These are phyloP conservation scores for Notodromas monacha DNA, from an alignment of 2,888 invertebrate species.

Conservation along the genomic window DNA sequence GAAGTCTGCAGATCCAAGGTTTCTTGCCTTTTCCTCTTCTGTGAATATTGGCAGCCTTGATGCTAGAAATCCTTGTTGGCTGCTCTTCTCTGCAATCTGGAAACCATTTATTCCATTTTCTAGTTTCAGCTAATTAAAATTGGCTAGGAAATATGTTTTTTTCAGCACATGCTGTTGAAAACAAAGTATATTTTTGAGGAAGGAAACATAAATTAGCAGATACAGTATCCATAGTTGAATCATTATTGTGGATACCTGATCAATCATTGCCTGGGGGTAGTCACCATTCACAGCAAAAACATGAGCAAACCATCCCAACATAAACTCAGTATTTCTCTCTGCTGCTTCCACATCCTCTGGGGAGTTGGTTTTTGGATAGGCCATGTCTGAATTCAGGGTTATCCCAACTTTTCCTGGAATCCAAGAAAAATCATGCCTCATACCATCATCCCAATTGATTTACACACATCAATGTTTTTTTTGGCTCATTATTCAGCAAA, in stretches of 20 bases:
- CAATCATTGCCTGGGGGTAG: background rate
- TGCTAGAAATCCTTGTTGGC: conserved; percentile 22
- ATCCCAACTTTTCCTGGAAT: too few relatives aligned
- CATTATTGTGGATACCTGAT: background rate
- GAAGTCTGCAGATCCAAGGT: conserved; percentile 29
- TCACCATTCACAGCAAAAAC: background rate
- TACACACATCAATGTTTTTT: too few relatives aligned
- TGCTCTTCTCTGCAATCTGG: conserved; percentile 22
- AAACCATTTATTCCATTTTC: too few relatives aligned
- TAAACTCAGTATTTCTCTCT: background rate
- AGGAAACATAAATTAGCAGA: background rate
- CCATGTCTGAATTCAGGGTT: too few relatives aligned
- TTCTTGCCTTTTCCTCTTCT: conserved; percentile 18
- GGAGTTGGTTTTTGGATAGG: too few relatives aligned
- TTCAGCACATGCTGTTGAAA: too few relatives aligned
- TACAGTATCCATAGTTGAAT: too few relatives aligned
- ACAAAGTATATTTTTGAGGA: background rate
- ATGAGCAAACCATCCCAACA: background rate
- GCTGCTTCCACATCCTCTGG: conserved; percentile 1
- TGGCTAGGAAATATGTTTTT: background rate
- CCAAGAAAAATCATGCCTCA: too few relatives aligned
- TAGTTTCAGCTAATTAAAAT: background rate
- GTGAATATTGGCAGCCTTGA: conserved; percentile 30
- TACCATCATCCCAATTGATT: too few relatives aligned
- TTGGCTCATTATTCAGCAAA: too few relatives aligned